Percentiles rank a stretch among this genome's conserved stretches.
These are phyloP conservation scores for Gobiocypris rarus DNA, from an alignment of 2,113 vertebrate species.

Conservation along the genomic window DNA sequence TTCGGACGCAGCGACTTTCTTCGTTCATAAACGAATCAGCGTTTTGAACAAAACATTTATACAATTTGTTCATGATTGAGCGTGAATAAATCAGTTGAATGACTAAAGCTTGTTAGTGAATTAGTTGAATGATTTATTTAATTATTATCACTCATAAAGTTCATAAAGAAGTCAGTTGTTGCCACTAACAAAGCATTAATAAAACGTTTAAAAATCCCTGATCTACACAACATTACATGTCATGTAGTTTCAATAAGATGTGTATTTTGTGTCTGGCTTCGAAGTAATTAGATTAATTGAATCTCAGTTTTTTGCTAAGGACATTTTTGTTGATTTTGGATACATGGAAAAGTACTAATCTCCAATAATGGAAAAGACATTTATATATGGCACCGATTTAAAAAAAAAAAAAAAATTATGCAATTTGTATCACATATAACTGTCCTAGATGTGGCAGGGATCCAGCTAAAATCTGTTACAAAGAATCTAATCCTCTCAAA, in stretches of 20 bases:
- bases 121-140: neutral
- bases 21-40: neutral
- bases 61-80: neutral
- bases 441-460: neutral
- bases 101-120: neutral
- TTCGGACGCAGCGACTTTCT: neutral
- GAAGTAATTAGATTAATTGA: neutral
- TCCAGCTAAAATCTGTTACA: constrained; percentile 1
- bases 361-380: neutral
- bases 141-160: neutral
- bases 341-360: neutral
- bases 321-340: constrained; percentile 2
- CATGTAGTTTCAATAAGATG: neutral
- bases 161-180: neutral
- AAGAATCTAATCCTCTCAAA: constrained; percentile 17
- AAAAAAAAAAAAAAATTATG: no score
- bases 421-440: neutral
- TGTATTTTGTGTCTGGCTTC: neutral
- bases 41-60: neutral
- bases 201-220: neutral
- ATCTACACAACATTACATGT: neutral
- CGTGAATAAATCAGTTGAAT: neutral
- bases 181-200: neutral
- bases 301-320: neutral
- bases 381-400: constrained; percentile 11